Evolutionary conservation across 2,113 vertebrate genomes (phyloP), one percentile per base, ranked within the genome.

Genomic region (Gymnarchus niloticus): DNA sequence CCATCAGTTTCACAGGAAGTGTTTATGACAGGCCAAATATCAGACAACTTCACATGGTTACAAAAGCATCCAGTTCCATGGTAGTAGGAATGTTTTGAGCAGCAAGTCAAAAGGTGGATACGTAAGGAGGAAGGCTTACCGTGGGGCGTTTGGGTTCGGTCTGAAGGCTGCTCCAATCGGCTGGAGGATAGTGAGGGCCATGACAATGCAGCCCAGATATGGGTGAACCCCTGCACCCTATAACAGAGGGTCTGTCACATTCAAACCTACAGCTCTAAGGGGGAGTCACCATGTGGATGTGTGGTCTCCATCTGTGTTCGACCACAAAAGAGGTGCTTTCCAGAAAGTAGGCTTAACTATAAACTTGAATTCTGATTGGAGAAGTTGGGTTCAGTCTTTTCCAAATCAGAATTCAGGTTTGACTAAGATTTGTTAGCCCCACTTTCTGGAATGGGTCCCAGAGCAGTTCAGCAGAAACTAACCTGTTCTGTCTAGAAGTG

Each of bases 161-260:
- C 96, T 93, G 92, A 93, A 91, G 25, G 87, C 89, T n/a, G 96
- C 96, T 89, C 94, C 87, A 56, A 96, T 87, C 14, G 90, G 91
- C 83, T 97, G 96, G 69, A 95, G 90, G 84, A 96, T 37, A 52
- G 95, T 89, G 69, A 96, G 86, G 6, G 83, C 82, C 93, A 95
- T 89, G 87, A 97, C 92, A 0, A 89, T 48, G 80, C 95, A 96
- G 49, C 96, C 96, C 0, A 97, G 90, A 85, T 93, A 95, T 0
- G 96, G 94, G 90, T 97, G 96, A 83, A 92, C 94, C 65, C 95
- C 95, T 90, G 96, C 95, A 48, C 86, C 87, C 96, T 97, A 84
- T 19, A 44, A 54, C 3, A 83, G 59, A 85, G 54, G 0, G 59
- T 19, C 33, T 6, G 81, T 83, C 90, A 91, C 54, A 92, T 57